Evolutionary conservation across 1,140 invertebrate genomes (phyloP).

Genomic region (Delia radicum): DNA sequence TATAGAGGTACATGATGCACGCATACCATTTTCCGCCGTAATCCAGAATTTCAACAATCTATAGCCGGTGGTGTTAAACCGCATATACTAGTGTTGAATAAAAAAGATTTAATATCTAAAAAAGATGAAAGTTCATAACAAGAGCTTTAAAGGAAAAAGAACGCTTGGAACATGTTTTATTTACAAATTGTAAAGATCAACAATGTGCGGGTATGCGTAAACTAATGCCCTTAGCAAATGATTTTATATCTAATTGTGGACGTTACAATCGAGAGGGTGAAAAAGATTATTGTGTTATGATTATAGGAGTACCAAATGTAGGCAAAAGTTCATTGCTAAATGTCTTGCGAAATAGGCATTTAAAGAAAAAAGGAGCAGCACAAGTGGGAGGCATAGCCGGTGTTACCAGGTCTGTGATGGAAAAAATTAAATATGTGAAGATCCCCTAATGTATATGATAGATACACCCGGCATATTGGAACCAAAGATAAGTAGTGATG

Average conservation of each 20-base stretch:
- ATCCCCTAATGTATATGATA: slow-evolving; percentile 82
- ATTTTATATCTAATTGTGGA: slow-evolving; percentile 72
- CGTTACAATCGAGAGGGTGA: slow-evolving; percentile 71
- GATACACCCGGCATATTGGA: slow-evolving; percentile 94
- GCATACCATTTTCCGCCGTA: slow-evolving; percentile 84
- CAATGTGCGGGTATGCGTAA: slow-evolving; percentile 64
- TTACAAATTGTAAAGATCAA: slow-evolving; percentile 77
- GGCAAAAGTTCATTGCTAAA: slow-evolving; percentile 98
- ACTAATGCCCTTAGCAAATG: slow-evolving; percentile 69
- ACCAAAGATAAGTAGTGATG: slow-evolving; percentile 72
- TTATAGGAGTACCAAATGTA: slow-evolving; percentile 97
- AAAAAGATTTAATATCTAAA: slow-evolving; percentile 75
- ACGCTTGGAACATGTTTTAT: slow-evolving; percentile 69
- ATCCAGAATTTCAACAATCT: slow-evolving; percentile 72
- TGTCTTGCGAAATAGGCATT: slow-evolving; percentile 71
- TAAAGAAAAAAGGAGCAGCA: slow-evolving; percentile 70
- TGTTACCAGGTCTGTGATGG: slow-evolving; percentile 82
- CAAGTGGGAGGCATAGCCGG: slow-evolving; percentile 82
- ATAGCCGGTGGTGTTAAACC: slow-evolving; percentile 69
- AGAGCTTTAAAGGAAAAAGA: slow-evolving; percentile 60
- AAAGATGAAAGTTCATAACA: slow-evolving; percentile 59
- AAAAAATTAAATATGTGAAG: slow-evolving; percentile 81
- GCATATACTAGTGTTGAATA: slow-evolving; percentile 91
- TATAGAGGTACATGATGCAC: slow-evolving; percentile 93
- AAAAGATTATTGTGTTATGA: slow-evolving; percentile 78